Base-by-base conservation (phyloP, 2,888 invertebrate species). In the Conops quadrifasciatus region DNA sequence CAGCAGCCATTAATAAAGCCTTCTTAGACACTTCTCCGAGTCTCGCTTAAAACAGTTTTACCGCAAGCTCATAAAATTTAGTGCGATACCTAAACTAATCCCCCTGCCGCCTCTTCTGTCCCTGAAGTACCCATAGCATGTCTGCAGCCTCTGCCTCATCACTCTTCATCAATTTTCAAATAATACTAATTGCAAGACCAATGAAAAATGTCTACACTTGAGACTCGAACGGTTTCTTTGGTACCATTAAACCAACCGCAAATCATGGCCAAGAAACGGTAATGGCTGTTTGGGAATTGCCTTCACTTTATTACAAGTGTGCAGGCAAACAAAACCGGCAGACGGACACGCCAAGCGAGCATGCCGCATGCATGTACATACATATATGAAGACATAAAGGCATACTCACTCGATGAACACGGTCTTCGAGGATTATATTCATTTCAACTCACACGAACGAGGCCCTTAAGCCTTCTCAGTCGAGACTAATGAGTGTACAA, bases 141-240 rank as follows among this genome's bases (percentile, higher is more conserved):
- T 36, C 9, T 36, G 36, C 16, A 26, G 11, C 15, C 28, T 53
- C 53, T 53, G 2, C 28, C 24, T 28, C 28, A 11, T 58, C 26
- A 36, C 4, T 36, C 36, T 36, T 56, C 21, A 26, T 26, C 58
- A 15, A 3, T 26, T 58, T 28, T 47, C 59, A n/a, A 15, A n/a
- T 24, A 76, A 75, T 77, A 76, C 81, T 81, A 81, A 81, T 81
- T 81, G 80, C 80, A 77, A 80, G 80, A 79, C 81, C 77, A 80
- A 81, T 81, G 79, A 58, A 81, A 81, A 81, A 76, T 79, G 80
- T 79, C 80, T 64, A 63, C 69, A 71, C 69, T 66, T 60, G 71
- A 70, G 65, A 70, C 59, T 51, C 53, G 19, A 24, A 43, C 16
- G 24, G 3, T 59, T 60, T 68, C 67, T 49, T 68, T 68, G 26